Percentiles rank a stretch among this genome's conserved stretches.
phyloP scores from a whole-genome alignment of 2,888 invertebrate species.

The Phortica magna region DNA sequence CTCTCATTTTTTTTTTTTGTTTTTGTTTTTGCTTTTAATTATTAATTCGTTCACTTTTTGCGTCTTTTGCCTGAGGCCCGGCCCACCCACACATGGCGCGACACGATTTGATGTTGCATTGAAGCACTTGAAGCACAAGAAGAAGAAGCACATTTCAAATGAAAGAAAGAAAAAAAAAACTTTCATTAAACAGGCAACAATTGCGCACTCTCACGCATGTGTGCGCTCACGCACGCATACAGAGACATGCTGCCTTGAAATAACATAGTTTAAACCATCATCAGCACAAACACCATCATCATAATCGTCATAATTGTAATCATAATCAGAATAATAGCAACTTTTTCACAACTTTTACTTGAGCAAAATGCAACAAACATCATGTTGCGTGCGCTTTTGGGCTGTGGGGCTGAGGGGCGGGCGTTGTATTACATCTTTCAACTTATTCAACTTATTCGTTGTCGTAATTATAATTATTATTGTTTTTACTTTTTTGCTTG shows the following conservation, averaged over 20 bases:
- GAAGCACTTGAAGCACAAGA: background rate
- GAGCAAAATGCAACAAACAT: slow-evolving; percentile 1
- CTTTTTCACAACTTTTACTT: slow-evolving; percentile 13
- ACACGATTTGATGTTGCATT: background rate
- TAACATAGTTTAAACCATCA: background rate
- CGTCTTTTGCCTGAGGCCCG: background rate
- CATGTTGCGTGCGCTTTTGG: too few relatives aligned
- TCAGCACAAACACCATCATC: slow-evolving; percentile 4
- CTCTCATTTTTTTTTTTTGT: slow-evolving; percentile 9
- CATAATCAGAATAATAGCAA: slow-evolving; percentile 16
- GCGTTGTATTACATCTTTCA: slow-evolving; percentile 11
- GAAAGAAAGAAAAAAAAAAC: background rate
- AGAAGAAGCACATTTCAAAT: background rate
- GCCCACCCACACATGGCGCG: background rate
- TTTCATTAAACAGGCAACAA: slow-evolving; percentile 17
- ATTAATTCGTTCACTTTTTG: slow-evolving; percentile 21
- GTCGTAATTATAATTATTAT: slow-evolving; percentile 19
- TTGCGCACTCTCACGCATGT: background rate
- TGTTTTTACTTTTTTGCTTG: background rate
- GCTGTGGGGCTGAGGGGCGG: background rate
- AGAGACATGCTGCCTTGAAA: background rate
- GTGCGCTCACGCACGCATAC: slow-evolving; percentile 1
- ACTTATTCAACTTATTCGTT: slow-evolving; percentile 9
- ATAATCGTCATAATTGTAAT: slow-evolving; percentile 18
- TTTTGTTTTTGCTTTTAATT: slow-evolving; percentile 6